Base-by-base conservation (phyloP, 2,797 vertebrate genomes). In the Pogonophryne albipinna region DNA sequence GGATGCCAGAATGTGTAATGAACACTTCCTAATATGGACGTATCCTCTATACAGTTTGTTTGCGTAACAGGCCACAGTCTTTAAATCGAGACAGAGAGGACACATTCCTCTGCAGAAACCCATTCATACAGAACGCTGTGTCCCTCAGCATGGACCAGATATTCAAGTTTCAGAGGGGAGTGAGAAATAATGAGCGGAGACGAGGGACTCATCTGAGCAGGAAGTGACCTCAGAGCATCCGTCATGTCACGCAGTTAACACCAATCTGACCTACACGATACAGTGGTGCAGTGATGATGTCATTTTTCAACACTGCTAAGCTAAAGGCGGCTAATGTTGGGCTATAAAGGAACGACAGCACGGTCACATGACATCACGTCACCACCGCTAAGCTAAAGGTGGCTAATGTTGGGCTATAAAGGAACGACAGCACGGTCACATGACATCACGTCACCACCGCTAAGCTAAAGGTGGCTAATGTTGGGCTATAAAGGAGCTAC, bases 171-270 rank as follows among this genome's bases (percentile, higher is more conserved):
- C 71, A 52, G 69, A 55, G 42, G 3, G 1, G 58, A 83, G 72
- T 78, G 66, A 50, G 58, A 47, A 55, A 44, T 68, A 65, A 84
- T 80, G 74, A 84, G 27, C 45, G 19, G 57, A 82, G 74, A 79
- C 20, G 17, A 19, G 34, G 41, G 62, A 75, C 75, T 84, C 76
- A 77, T 74, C 69, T 15, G 71, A 49, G 34, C 79, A 78, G 81
- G 83, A 80, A 72, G 65, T 72, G 73, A 84, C 74, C 69, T 78
- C 60, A 62, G 63, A 71, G 59, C 56, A 79, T 84, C 74, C 67
- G 71, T 78, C 70, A 52, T 34, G 47, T 68, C 59, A 44, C 1
- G 13, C 46, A 20, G 41, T 53, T 59, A 2, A 31, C 53, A 12
- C 46, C 16, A 3, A 19, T 63, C 44, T 59, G 57, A 66, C 38